A percentile compares a stretch with the other conserved stretches of the same genome.
phyloP scores from a whole-genome alignment of 2,888 invertebrate species.

The Timema podura region DNA sequence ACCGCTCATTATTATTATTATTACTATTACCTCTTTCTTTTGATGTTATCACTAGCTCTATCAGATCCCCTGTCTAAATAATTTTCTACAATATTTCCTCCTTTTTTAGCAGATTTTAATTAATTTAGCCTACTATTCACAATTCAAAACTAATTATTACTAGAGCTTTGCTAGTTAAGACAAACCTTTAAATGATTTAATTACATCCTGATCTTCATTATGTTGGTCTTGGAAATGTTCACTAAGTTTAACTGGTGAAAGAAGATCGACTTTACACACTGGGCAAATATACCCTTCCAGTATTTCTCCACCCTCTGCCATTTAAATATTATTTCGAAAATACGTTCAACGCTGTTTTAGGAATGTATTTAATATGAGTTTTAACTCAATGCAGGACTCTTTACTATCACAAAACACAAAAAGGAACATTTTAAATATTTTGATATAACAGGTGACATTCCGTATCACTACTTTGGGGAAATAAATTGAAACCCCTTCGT shows the following conservation, averaged over 20 bases:
- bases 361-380: neutral
- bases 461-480: no score
- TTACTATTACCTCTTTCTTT: no score
- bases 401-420: neutral
- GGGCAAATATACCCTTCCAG: constrained; percentile 94
- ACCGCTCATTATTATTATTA: no score
- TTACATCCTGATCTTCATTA: constrained; percentile 78
- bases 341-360: neutral
- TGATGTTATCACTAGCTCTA: no score
- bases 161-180: no score
- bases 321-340: constrained; percentile 12
- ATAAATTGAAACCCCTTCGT: no score
- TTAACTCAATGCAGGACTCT: neutral
- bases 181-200: constrained; percentile 57
- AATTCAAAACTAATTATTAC: constrained; percentile 15
- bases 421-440: no score
- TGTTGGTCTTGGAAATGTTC: constrained; percentile 87
- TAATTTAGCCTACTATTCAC: no score
- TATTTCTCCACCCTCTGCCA: constrained; percentile 56
- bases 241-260: constrained; percentile 76
- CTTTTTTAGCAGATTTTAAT: no score
- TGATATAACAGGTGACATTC: no score
- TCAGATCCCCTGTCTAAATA: no score
- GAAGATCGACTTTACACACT: constrained; percentile 86
- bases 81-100: no score